These are phyloP conservation scores for Scaptomyza flava DNA, from an alignment of 2,888 invertebrate species.

Conservation along the genomic window DNA sequence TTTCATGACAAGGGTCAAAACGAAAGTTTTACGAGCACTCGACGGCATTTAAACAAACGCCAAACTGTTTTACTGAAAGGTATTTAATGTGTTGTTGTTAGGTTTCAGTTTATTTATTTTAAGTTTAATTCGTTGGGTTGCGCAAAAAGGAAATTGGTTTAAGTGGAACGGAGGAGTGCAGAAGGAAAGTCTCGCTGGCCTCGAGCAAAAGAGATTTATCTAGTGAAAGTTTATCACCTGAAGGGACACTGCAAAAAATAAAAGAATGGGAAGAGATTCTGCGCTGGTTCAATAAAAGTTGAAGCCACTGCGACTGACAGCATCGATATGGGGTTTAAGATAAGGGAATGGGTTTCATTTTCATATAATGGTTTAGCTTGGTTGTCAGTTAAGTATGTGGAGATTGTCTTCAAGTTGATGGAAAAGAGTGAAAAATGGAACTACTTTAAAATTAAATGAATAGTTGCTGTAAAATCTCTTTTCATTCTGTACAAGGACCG, in stretches of 20 bases:
- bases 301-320: slow-evolving; percentile 42
- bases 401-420: slow-evolving; percentile 4
- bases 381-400: background rate
- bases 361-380: slow-evolving; percentile 1
- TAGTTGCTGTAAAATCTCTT: background rate
- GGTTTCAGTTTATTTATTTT: slow-evolving; percentile 64
- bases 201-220: slow-evolving; percentile 43
- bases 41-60: slow-evolving; percentile 63
- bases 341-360: slow-evolving; percentile 7
- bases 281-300: slow-evolving; percentile 24
- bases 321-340: slow-evolving; percentile 22
- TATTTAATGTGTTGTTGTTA: slow-evolving; percentile 39
- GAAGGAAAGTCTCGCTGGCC: background rate
- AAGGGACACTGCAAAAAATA: background rate
- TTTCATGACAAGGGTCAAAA: slow-evolving; percentile 69
- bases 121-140: slow-evolving; percentile 69
- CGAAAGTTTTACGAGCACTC: slow-evolving; percentile 64
- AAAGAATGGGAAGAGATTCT: slow-evolving; percentile 7
- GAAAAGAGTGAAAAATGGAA: background rate
- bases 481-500: slow-evolving; percentile 1
- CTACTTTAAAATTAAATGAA: background rate
- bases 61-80: slow-evolving; percentile 36
- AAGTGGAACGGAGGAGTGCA: slow-evolving; percentile 44
- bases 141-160: slow-evolving; percentile 61
- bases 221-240: slow-evolving; percentile 60